phyloP scores from a whole-genome alignment of 2,113 vertebrate species.

The Chaetorhynchus papuensis region DNA sequence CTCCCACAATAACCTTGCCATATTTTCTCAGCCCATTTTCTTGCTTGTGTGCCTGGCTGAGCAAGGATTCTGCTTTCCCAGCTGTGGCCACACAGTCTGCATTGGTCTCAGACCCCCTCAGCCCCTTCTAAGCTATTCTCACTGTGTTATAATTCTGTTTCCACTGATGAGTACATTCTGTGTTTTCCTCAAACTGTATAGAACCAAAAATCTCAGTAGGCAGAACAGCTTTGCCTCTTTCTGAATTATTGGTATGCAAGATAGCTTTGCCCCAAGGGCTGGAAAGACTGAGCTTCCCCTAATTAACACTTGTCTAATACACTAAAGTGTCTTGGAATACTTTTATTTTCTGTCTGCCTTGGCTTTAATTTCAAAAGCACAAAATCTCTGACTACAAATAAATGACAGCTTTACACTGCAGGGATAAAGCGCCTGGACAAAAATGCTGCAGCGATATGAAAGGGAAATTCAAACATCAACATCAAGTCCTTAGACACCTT shows the following conservation, averaged over 20 bases:
- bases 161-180: neutral
- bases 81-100: neutral
- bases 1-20: neutral
- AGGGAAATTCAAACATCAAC: constrained; percentile 25
- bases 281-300: neutral
- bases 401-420: neutral
- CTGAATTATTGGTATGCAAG: neutral
- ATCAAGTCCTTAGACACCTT: constrained; percentile 45
- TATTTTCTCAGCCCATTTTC: neutral
- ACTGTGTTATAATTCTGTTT: neutral
- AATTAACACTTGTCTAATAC: neutral
- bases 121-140: neutral
- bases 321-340: neutral
- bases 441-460: constrained; percentile 12
- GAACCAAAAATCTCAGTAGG: neutral
- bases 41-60: neutral
- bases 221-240: neutral
- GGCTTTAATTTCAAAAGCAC: constrained; percentile 9
- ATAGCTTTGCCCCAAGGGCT: neutral
- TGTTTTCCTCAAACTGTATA: neutral
- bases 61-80: neutral
- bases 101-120: neutral
- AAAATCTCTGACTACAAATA: neutral
- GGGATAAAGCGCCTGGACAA: neutral
- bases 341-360: neutral